phyloP scores from a whole-genome alignment of 2,113 vertebrate species.

The Setophaga kirtlandii region DNA sequence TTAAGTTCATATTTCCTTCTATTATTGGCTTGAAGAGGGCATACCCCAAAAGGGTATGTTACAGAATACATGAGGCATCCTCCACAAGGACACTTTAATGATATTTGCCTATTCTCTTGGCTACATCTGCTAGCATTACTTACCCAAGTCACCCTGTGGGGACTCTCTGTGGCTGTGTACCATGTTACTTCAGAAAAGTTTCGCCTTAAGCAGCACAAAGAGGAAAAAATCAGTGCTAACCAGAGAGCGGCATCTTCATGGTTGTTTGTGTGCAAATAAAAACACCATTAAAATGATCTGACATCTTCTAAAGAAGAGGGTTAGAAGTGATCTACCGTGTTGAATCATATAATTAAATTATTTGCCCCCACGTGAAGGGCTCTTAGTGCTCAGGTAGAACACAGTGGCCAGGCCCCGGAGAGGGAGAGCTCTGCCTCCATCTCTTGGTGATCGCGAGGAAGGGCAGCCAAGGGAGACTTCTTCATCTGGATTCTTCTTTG shows the following conservation, averaged over 20 bases:
- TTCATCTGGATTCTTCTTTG: background rate
- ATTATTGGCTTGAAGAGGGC: background rate
- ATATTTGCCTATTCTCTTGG: background rate
- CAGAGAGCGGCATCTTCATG: rapidly evolving
- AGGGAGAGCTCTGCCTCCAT: conserved; percentile 46
- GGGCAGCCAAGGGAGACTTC: background rate
- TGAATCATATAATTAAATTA: background rate
- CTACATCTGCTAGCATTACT: background rate
- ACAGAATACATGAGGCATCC: background rate
- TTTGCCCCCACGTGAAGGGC: background rate
- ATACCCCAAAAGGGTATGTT: background rate
- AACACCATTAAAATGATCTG: background rate
- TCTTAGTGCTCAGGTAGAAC: background rate
- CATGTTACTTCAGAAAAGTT: background rate
- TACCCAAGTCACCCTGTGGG: background rate
- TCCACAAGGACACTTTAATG: background rate
- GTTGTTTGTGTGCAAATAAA: background rate
- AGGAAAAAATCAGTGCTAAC: background rate
- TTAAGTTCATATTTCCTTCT: background rate
- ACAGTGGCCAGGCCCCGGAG: rapidly evolving
- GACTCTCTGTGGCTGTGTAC: background rate
- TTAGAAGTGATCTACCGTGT: background rate
- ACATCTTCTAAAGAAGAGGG: background rate
- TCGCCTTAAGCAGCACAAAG: background rate
- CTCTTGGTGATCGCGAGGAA: background rate